Percentiles rank a stretch among this genome's conserved stretches.
These are phyloP conservation scores for Heliocidaris erythrogramma DNA, from an alignment of 35 echinoderm and acorn worm genomes.

Conservation along the genomic window DNA sequence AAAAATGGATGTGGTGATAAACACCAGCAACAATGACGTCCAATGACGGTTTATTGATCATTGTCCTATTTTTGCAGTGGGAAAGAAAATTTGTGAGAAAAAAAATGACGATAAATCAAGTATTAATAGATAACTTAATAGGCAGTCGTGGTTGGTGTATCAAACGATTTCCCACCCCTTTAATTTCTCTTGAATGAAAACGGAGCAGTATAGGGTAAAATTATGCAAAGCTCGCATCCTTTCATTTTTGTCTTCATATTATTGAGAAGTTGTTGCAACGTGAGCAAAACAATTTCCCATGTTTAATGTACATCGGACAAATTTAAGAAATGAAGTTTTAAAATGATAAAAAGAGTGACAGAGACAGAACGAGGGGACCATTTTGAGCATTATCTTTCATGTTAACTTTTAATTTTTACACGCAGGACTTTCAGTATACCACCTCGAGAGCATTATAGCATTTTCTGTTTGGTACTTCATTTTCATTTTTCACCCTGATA, in stretches of 20 bases:
- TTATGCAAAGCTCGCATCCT: background rate
- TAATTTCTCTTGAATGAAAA: background rate
- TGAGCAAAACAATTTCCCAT: too few relatives aligned
- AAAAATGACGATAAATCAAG: background rate
- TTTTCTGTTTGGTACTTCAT: background rate
- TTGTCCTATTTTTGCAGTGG: background rate
- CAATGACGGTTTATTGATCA: background rate
- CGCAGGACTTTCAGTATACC: background rate
- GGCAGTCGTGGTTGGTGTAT: background rate
- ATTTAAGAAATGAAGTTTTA: too few relatives aligned
- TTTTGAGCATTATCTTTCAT: background rate
- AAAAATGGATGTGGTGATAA: background rate
- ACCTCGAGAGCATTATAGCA: background rate
- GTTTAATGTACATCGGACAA: too few relatives aligned
- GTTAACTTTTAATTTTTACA: background rate
- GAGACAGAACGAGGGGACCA: background rate
- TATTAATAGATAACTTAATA: background rate
- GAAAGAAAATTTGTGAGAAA: background rate
- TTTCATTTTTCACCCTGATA: background rate
- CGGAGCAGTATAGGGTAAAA: background rate
- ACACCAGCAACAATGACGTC: background rate
- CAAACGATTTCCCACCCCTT: constrained; percentile 5
- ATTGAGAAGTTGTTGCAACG: background rate
- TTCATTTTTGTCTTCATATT: background rate
- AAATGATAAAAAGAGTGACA: background rate